phyloP scores from a whole-genome alignment of 2,888 invertebrate genomes.

The Lapara coniferarum region DNA sequence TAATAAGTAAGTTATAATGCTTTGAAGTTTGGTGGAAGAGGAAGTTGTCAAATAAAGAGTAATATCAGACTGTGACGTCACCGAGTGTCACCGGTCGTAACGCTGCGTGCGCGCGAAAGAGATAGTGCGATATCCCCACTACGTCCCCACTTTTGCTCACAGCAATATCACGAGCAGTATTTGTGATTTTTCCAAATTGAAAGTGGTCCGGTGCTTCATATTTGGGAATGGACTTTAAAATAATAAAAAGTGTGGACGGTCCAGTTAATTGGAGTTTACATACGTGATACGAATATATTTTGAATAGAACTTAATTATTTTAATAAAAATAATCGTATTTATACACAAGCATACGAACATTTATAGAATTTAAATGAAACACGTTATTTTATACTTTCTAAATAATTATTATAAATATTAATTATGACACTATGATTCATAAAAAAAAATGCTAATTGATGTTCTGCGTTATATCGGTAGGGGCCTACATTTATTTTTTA shows the following conservation, averaged over 20 bases:
- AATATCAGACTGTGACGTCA: too few species aligned
- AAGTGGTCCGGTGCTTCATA: neutral
- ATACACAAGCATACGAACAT: neutral
- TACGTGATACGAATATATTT: neutral
- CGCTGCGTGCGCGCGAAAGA: too few species aligned
- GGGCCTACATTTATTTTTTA: too few species aligned
- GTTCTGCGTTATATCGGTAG: neutral
- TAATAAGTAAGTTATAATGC: too few species aligned
- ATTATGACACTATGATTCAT: neutral
- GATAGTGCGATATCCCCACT: too few species aligned
- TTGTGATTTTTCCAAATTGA: neutral
- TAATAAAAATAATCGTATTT: neutral
- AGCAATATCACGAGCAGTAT: too few species aligned
- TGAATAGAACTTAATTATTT: neutral
- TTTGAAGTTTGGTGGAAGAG: too few species aligned
- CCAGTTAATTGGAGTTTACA: slow-evolving; percentile 2
- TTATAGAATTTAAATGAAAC: neutral
- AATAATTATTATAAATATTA: neutral
- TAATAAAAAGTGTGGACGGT: neutral
- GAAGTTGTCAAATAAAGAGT: too few species aligned
- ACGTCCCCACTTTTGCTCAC: too few species aligned
- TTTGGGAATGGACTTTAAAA: slow-evolving; percentile 17
- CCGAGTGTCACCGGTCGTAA: too few species aligned
- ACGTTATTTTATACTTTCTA: neutral
- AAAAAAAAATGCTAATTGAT: neutral